A percentile compares a stretch with the other conserved stretches of the same genome.
phyloP scores from a whole-genome alignment of 2,113 vertebrate species.

The Calidris pygmaea region DNA sequence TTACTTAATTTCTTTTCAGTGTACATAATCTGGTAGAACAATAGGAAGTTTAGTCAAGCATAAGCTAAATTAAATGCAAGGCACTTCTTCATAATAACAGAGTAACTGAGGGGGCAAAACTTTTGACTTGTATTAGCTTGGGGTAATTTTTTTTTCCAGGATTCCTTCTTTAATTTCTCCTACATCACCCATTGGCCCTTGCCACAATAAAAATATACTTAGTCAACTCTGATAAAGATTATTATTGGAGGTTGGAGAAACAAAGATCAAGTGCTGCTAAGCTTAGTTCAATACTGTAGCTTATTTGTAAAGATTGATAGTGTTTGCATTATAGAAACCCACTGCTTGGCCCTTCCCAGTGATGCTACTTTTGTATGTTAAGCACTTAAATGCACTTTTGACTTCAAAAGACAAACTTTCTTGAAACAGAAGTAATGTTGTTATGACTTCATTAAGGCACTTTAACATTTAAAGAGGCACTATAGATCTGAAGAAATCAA shows the following conservation, averaged over 20 bases:
- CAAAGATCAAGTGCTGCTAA: not conserved
- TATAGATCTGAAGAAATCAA: not conserved
- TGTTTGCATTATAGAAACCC: not conserved
- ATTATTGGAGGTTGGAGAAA: not conserved
- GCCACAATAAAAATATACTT: not conserved
- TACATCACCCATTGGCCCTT: fast-evolving
- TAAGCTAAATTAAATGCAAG: not conserved
- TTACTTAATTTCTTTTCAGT: not conserved
- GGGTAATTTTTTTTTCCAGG: not conserved
- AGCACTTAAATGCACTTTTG: not conserved
- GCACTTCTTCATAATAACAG: not conserved
- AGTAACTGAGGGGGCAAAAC: not conserved
- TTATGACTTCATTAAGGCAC: not conserved
- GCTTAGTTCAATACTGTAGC: not conserved
- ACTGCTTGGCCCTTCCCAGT: not conserved
- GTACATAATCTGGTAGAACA: not conserved
- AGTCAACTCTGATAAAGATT: not conserved
- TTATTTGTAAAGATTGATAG: not conserved
- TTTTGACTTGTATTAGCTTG: not conserved
- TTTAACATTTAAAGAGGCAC: not conserved
- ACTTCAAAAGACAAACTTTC: not conserved
- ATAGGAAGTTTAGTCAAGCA: not conserved
- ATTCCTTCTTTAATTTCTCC: not conserved
- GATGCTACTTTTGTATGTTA: not conserved
- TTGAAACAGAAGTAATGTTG: not conserved